These are phyloP conservation scores for Crotalus helleri DNA, from an alignment of 2,113 vertebrate genomes.

Conservation along the genomic window DNA sequence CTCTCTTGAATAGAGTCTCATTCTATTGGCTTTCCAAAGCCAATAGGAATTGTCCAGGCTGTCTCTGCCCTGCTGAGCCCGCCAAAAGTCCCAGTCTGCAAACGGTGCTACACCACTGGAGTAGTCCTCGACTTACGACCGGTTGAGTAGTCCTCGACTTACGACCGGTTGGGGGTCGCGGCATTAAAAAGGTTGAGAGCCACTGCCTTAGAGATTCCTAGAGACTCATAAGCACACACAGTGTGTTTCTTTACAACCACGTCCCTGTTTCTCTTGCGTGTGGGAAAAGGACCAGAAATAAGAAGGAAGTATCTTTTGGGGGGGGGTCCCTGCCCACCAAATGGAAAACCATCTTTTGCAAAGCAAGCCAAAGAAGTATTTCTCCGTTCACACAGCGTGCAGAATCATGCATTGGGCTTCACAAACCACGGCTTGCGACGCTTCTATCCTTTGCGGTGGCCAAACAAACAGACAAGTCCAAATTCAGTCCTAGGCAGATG, in stretches of 20 bases:
- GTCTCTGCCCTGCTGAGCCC: no score
- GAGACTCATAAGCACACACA: neutral
- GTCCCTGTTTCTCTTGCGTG: neutral
- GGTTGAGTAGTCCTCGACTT: no score
- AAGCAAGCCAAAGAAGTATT: neutral
- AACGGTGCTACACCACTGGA: no score
- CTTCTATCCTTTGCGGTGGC: neutral
- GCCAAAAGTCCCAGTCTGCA: no score
- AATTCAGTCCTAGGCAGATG: neutral
- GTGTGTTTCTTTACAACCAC: neutral
- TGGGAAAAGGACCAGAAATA: neutral
- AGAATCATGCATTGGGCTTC: neutral
- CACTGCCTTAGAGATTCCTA: neutral
- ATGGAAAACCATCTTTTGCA: neutral
- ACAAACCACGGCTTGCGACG: neutral
- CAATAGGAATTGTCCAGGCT: no score
- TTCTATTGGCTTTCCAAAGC: no score
- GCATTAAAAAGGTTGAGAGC: no score
- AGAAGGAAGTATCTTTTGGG: neutral
- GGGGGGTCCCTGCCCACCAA: neutral
- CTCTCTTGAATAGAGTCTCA: no score
- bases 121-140: no score
- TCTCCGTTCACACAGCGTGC: neutral
- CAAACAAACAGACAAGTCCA: neutral
- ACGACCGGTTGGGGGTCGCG: no score